phyloP scores from a whole-genome alignment of 2,888 invertebrate species.

The Peribatodes rhomboidaria region DNA sequence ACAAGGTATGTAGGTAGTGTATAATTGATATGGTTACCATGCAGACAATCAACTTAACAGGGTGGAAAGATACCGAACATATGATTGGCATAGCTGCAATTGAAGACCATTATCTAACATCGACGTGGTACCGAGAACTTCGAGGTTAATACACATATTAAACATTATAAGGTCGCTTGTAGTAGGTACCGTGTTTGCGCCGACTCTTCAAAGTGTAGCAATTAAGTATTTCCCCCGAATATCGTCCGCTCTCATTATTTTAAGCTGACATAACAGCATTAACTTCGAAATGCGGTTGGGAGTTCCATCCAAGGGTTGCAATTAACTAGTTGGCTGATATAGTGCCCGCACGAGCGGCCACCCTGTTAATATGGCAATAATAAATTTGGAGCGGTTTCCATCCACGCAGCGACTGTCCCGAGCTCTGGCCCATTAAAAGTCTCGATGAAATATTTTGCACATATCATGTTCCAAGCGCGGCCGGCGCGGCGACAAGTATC shows the following conservation, averaged over 20 bases:
- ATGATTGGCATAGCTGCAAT: constrained; percentile 54
- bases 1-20: constrained; percentile 10
- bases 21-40: constrained; percentile 58
- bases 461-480: constrained; percentile 59
- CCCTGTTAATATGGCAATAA: constrained; percentile 82
- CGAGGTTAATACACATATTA: constrained; percentile 17
- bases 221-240: constrained; percentile 56
- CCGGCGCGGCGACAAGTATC: constrained; percentile 41
- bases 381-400: constrained; percentile 79
- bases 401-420: constrained; percentile 62
- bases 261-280: constrained; percentile 75
- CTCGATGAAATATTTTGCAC: constrained; percentile 68
- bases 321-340: constrained; percentile 81
- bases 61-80: constrained; percentile 59
- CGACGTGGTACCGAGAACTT: constrained; percentile 27
- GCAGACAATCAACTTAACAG: constrained; percentile 64
- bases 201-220: constrained; percentile 31
- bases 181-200: constrained; percentile 23
- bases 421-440: constrained; percentile 66
- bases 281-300: constrained; percentile 80
- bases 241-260: constrained; percentile 73
- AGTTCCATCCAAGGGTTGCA: constrained; percentile 80
- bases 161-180: constrained; percentile 18
- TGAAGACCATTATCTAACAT: constrained; percentile 53
- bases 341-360: constrained; percentile 67